Percentiles rank a stretch among this genome's conserved stretches.
Conservation (phyloP, 2,113 vertebrate genomes). For the Sturnus vulgaris region DNA sequence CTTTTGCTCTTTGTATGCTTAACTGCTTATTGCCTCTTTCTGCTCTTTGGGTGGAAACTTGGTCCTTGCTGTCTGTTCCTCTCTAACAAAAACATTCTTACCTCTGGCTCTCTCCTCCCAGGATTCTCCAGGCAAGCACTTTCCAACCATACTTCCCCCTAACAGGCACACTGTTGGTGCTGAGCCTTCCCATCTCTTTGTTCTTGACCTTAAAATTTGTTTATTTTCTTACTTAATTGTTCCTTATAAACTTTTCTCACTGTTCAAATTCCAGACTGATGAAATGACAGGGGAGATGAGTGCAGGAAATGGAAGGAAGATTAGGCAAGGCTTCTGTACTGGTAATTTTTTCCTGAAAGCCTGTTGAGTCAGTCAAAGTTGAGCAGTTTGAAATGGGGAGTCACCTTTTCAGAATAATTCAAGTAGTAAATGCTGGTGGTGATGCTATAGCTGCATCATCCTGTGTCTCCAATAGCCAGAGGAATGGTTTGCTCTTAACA, state of each 20-base stretch:
- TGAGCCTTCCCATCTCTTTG: background rate
- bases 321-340: background rate
- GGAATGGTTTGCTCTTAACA: background rate
- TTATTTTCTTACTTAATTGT: background rate
- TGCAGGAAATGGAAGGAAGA: background rate
- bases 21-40: background rate
- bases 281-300: background rate
- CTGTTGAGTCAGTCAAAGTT: background rate
- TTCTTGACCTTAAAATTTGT: background rate
- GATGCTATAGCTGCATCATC: background rate
- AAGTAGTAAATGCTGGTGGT: background rate
- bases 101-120: background rate
- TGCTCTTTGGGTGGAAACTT: background rate
- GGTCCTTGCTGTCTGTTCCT: background rate
- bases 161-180: background rate
- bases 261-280: background rate
- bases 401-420: background rate
- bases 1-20: background rate
- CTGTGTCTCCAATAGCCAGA: background rate
- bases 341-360: background rate
- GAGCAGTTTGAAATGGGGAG: background rate
- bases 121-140: background rate
- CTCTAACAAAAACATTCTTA: background rate
- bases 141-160: background rate
- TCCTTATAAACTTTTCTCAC: background rate